Evolutionary conservation across 1,140 invertebrate genomes (phyloP).

Genomic region (Heliothis virescens): DNA sequence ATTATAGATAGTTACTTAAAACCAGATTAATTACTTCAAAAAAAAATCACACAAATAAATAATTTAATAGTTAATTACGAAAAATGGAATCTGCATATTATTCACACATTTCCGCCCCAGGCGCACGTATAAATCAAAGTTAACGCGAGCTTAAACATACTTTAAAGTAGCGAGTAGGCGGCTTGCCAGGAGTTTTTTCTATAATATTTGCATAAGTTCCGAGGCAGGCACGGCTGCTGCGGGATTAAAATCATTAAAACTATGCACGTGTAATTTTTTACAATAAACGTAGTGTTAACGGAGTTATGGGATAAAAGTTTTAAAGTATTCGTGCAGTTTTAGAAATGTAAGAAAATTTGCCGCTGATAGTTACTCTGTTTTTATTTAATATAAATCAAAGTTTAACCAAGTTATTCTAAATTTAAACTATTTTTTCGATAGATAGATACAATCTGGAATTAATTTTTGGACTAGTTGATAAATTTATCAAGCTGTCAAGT

Average conservation of each 20-base stretch:
- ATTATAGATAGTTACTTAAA: too few species aligned
- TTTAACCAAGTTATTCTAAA: too few species aligned
- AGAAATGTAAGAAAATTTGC: neutral
- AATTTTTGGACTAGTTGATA: too few species aligned
- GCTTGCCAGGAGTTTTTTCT: conserved; percentile 1
- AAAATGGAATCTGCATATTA: neutral
- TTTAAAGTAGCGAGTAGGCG: neutral
- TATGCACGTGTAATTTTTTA: conserved; percentile 13
- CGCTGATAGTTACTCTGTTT: too few species aligned
- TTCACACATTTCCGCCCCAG: neutral
- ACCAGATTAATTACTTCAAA: neutral
- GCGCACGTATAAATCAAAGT: conserved; percentile 1
- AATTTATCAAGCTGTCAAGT: too few species aligned
- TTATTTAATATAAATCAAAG: too few species aligned
- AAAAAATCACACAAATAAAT: neutral
- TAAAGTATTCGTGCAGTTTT: neutral
- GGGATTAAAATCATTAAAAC: conserved; percentile 16
- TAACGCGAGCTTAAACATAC: conserved; percentile 20
- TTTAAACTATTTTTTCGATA: too few species aligned
- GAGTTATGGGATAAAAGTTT: neutral
- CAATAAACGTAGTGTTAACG: neutral
- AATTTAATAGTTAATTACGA: neutral
- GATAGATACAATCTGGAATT: too few species aligned
- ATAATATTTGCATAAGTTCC: conserved; percentile 33
- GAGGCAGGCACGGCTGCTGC: neutral